Conservation (phyloP, 2,797 vertebrate species). For the Sebastes itinus region DNA sequence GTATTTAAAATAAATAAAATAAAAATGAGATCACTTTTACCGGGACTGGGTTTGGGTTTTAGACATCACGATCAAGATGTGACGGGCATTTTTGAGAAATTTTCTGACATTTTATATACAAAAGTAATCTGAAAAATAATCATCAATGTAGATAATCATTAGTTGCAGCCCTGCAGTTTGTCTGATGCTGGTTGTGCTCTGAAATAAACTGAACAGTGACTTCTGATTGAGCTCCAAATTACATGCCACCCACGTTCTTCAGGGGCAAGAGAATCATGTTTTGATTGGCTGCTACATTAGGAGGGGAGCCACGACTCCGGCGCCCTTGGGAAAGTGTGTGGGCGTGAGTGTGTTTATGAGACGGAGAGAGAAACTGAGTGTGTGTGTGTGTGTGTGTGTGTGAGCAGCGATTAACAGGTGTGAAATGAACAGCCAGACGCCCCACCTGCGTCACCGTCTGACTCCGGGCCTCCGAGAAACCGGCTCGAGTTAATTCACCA, state of each 20-base stretch:
- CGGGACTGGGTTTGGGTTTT: neutral
- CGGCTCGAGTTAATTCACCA: constrained; percentile 1
- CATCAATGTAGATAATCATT: neutral
- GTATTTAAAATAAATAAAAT: neutral
- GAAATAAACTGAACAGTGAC: neutral
- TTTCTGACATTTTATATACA: neutral
- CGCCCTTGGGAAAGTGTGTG: constrained; percentile 45
- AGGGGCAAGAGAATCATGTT: constrained; percentile 29
- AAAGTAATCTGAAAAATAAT: neutral
- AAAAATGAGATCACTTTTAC: neutral
- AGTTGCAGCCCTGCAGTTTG: neutral
- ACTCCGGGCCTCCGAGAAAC: constrained; percentile 4
- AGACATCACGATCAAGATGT: neutral
- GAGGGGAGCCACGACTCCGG: constrained; percentile 23
- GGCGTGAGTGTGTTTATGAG: constrained; percentile 4
- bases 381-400: constrained; percentile 16
- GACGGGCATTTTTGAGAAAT: neutral
- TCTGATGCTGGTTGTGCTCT: neutral
- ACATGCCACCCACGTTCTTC: constrained; percentile 41
- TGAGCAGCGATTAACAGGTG: constrained; percentile 59
- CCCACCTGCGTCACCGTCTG: constrained; percentile 61
- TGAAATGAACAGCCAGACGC: constrained; percentile 70
- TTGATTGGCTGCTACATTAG: constrained; percentile 55
- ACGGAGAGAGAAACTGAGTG: neutral
- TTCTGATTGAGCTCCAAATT: constrained; percentile 15